These are phyloP conservation scores for Leucoraja ocellata DNA, from an alignment of 2,797 vertebrate species.

Conservation along the genomic window DNA sequence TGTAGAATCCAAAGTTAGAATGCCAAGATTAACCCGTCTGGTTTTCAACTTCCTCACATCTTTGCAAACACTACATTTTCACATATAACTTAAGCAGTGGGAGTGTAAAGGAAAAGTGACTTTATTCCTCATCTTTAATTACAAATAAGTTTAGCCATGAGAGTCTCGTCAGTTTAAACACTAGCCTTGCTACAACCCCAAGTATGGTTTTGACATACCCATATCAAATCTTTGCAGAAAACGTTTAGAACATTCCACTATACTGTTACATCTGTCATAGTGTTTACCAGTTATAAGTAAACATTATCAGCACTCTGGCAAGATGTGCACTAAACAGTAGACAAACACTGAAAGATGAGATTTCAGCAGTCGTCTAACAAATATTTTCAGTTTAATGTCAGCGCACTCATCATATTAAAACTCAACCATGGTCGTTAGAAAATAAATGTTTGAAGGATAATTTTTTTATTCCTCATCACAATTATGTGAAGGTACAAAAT, in stretches of 20 bases:
- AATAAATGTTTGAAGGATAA: not conserved
- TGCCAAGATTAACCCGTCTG: not conserved
- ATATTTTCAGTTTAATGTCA: not conserved
- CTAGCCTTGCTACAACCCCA: not conserved
- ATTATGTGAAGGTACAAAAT: not conserved
- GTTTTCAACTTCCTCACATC: not conserved
- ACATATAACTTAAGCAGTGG: not conserved
- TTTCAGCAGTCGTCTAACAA: not conserved
- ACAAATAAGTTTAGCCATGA: not conserved
- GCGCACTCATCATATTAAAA: not conserved
- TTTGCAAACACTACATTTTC: no score
- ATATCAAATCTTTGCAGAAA: constrained; percentile 4
- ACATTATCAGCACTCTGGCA: not conserved
- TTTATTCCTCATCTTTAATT: not conserved
- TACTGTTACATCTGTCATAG: constrained; percentile 16
- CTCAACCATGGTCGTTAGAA: not conserved
- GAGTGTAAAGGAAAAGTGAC: not conserved
- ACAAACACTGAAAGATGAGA: not conserved
- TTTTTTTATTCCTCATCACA: not conserved
- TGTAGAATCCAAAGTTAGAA: not conserved
- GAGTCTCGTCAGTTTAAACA: not conserved
- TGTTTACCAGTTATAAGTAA: constrained; percentile 3
- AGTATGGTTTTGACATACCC: not conserved
- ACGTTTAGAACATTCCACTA: not conserved
- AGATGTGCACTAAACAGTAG: not conserved